A percentile compares a stretch with the other conserved stretches of the same genome.
Evolutionary conservation across 1,140 invertebrate species (phyloP).

Genomic region (Drosophila takahashii): DNA sequence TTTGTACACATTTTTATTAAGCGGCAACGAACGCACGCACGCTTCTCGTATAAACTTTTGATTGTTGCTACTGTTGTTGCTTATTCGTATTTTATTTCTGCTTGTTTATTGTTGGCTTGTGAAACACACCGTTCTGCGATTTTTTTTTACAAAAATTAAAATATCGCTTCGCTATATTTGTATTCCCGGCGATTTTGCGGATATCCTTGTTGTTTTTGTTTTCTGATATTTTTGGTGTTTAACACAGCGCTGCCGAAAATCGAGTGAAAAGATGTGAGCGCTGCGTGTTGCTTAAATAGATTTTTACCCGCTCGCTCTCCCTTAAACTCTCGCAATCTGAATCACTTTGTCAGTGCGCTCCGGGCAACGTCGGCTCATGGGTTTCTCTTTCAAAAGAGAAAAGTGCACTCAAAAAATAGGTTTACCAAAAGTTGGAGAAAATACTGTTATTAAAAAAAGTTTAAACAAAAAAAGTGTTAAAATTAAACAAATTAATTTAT

Average conservation of each 20-base stretch:
- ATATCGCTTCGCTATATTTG: slow-evolving; percentile 16
- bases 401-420: neutral
- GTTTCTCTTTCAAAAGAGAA: slow-evolving; percentile 17
- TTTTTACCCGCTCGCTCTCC: slow-evolving; percentile 2
- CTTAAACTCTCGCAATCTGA: slow-evolving; percentile 3
- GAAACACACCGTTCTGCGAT: slow-evolving; percentile 6
- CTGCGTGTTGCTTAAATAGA: slow-evolving; percentile 25
- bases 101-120: slow-evolving; percentile 10
- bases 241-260: slow-evolving; percentile 21
- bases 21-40: slow-evolving; percentile 40
- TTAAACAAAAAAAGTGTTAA: neutral
- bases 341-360: neutral
- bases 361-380: neutral
- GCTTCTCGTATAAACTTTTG: slow-evolving; percentile 45
- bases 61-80: slow-evolving; percentile 39
- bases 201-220: slow-evolving; percentile 7
- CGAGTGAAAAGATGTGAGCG: slow-evolving; percentile 10
- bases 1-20: slow-evolving; percentile 47
- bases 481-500: too few relatives aligned
- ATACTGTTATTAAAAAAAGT: too few relatives aligned
- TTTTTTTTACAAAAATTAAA: slow-evolving; percentile 10
- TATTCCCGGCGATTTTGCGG: slow-evolving; percentile 26
- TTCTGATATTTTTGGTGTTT: slow-evolving; percentile 3
- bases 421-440: neutral
- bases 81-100: slow-evolving; percentile 9